Evolutionary conservation across 2,113 vertebrate species (phyloP).

Genomic region (Eulemur rufifrons): DNA sequence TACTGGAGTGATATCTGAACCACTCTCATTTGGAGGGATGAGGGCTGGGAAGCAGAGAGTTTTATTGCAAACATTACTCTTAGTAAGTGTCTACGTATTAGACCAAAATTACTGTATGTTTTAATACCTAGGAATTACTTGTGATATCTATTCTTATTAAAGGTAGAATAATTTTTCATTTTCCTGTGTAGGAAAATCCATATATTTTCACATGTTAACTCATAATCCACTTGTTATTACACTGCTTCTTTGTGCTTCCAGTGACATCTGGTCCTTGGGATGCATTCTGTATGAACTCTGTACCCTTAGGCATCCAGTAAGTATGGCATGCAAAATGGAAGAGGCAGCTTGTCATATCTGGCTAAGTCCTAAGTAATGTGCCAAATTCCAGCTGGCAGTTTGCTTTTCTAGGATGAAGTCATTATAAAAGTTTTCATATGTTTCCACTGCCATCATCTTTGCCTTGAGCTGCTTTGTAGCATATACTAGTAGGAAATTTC

Average conservation of each 20-base stretch:
- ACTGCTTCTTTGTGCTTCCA: slow-evolving; percentile 78
- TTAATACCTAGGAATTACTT: slow-evolving; percentile 11
- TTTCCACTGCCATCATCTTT: not conserved
- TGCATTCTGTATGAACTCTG: slow-evolving; percentile 97
- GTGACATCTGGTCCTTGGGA: slow-evolving; percentile 97
- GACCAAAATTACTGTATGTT: not conserved
- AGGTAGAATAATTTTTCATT: not conserved
- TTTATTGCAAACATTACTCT: not conserved
- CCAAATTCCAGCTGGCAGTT: not conserved
- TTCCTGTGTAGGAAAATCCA: not conserved
- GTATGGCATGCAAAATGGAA: slow-evolving; percentile 51
- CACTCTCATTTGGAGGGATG: not conserved
- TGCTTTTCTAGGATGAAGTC: not conserved
- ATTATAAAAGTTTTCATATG: not conserved
- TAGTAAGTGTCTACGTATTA: not conserved
- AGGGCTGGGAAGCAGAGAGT: not conserved
- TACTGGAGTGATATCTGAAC: not conserved
- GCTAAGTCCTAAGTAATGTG: not conserved
- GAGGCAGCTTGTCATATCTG: not conserved
- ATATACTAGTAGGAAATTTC: not conserved
- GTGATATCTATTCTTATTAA: not conserved
- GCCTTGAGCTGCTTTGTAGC: not conserved
- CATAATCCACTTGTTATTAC: not conserved
- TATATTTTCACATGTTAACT: not conserved
- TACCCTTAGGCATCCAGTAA: slow-evolving; percentile 93